Base-by-base conservation (phyloP, 2,797 vertebrate species). In the Phrynocephalus vlangalii region DNA sequence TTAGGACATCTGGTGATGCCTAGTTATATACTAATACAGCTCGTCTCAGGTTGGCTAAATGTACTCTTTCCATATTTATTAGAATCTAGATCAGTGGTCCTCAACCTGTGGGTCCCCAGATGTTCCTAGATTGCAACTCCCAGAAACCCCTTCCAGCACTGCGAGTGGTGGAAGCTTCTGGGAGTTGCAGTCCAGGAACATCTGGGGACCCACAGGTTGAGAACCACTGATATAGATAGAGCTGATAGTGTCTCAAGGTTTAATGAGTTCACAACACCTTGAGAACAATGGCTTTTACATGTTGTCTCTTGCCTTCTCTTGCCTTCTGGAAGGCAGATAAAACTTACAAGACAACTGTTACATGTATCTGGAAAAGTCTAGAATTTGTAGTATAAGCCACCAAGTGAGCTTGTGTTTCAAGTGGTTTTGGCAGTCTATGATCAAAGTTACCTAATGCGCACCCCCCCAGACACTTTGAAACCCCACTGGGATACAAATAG, bases 401-500 rank as follows among this genome's bases (percentile, higher is more conserved):
- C 0, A 77, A 13, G 15, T 15, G 66, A 33, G 26, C 72, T 44
- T 76, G 13, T 20, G 50, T 78, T 78, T 83, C 52, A 86, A n/a
- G 63, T 7, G 0, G 0, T 73, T 88, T 44, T 26, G 26, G 24
- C 26, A 73, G 60, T 15, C 60, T 26, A 1, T 11, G 73, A 3
- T 20, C 22, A 68, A 78, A 71, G 24, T 38, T 79, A 26, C 16
- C 60, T 26, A 4, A 28, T 24, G 2, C 68, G 33, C 33, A 2
- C 83, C 72, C 52, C 9, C 82, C 28, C 50, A 71, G 73, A 72
- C n/a, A 85, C 84, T 73, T 85, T 68, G 70, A 83, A 92, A 88
- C 91, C 87, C n/a, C 79, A 83, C 2, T 33, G 76, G 48, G 70
- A 70, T 66, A 20, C 26, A 89, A 63, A 75, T 81, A 89, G 89